Evolutionary conservation across 2,797 vertebrate genomes (phyloP).

Genomic region (Gymnodraco acuticeps): DNA sequence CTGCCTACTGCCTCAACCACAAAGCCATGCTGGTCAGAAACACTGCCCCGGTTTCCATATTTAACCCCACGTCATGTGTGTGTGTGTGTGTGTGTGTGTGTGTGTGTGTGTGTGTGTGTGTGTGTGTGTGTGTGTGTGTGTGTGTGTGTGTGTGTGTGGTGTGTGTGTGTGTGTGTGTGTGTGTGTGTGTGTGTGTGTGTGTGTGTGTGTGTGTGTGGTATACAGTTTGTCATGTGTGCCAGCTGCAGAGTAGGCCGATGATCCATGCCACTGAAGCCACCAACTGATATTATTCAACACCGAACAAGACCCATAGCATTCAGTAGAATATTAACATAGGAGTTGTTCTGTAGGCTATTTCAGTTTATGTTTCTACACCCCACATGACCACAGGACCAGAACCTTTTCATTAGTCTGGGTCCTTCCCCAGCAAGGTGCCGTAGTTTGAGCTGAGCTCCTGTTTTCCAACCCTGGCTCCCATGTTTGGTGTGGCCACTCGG

Average conservation of each 20-base stretch:
- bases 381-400: constrained; percentile 45
- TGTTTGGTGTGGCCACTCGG: constrained; percentile 62
- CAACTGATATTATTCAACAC: background rate
- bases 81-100: constrained; percentile 45
- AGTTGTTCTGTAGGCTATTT: background rate
- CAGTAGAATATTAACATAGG: background rate
- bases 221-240: constrained; percentile 29
- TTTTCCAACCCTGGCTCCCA: constrained; percentile 21
- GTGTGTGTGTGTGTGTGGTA: constrained; percentile 37
- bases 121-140: constrained; percentile 45
- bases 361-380: constrained; percentile 26
- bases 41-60: constrained; percentile 70
- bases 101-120: constrained; percentile 49
- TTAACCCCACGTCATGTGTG: constrained; percentile 60
- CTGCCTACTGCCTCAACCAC: constrained; percentile 61
- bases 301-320: background rate
- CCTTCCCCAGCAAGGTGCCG: background rate
- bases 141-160: constrained; percentile 42
- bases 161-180: constrained; percentile 35
- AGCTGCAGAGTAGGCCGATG: constrained; percentile 21
- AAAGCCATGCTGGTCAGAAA: constrained; percentile 63
- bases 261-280: background rate
- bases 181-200: constrained; percentile 30
- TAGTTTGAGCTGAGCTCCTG: constrained; percentile 27
- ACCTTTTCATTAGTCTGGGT: constrained; percentile 53